Percentiles rank a stretch among this genome's conserved stretches.
phyloP scores from a whole-genome alignment of 2,888 invertebrate species.

The Ptilodon capucinus region DNA sequence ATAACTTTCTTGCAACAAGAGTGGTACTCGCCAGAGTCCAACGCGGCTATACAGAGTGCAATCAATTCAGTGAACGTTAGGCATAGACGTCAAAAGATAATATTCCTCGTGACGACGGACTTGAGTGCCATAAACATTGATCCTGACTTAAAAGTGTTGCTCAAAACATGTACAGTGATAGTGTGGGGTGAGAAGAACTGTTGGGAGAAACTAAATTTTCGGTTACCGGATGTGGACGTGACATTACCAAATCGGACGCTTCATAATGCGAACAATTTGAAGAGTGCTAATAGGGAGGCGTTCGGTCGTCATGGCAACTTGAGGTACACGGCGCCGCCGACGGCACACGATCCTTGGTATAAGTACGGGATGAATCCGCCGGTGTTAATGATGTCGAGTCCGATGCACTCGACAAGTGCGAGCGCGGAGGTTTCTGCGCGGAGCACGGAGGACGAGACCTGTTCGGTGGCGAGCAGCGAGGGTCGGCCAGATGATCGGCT shows the following conservation, averaged over 20 bases:
- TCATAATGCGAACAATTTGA: conserved; percentile 76
- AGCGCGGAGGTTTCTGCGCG: conserved; percentile 84
- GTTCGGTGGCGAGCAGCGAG: conserved; percentile 81
- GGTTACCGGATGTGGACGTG: conserved; percentile 89
- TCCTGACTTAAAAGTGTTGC: conserved; percentile 87
- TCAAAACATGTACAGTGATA: conserved; percentile 88
- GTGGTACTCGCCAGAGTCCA: conserved; percentile 92
- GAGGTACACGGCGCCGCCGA: conserved; percentile 79
- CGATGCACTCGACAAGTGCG: conserved; percentile 83
- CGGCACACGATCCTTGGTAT: conserved; percentile 79
- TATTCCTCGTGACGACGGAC: conserved; percentile 80
- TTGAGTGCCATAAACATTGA: conserved; percentile 86
- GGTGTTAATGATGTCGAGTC: conserved; percentile 83
- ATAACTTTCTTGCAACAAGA: conserved; percentile 91
- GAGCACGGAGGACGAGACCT: conserved; percentile 85
- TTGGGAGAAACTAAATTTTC: conserved; percentile 93
- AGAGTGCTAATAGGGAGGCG: conserved; percentile 73
- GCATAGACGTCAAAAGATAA: conserved; percentile 83
- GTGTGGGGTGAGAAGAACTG: conserved; percentile 92
- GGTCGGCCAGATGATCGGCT: conserved; percentile 79
- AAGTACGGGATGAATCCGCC: conserved; percentile 79
- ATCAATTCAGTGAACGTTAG: conserved; percentile 85
- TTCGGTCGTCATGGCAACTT: conserved; percentile 77
- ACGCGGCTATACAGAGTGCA: conserved; percentile 90
- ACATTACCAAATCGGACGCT: conserved; percentile 82